Percentiles rank a stretch among this genome's conserved stretches.
These are phyloP conservation scores for Callithrix jacchus DNA, from an alignment of 2,113 vertebrate genomes.

Conservation along the genomic window DNA sequence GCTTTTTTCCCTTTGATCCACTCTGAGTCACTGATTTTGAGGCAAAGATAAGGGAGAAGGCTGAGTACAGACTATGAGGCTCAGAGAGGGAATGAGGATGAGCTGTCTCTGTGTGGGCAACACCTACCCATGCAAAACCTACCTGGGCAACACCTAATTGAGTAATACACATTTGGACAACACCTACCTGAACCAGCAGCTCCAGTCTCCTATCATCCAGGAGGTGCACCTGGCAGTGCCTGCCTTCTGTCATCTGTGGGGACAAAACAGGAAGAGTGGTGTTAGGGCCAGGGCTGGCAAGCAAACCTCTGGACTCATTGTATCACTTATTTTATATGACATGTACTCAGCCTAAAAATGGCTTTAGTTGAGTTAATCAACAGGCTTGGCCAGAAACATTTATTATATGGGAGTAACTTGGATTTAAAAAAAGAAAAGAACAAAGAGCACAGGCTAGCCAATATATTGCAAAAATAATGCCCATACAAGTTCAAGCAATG, in stretches of 20 bases:
- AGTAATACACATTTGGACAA: accelerated
- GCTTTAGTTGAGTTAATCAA: not conserved
- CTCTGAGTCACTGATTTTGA: not conserved
- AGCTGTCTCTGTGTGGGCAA: accelerated
- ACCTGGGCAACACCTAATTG: not conserved
- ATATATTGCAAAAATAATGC: not conserved
- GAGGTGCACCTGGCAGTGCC: slow-evolving; percentile 94
- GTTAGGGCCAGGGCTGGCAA: not conserved
- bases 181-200: slow-evolving; percentile 95
- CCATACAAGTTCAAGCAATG: not conserved
- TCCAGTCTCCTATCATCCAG: slow-evolving; percentile 96
- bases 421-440: slow-evolving; percentile 22
- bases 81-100: not conserved
- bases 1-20: too few species aligned
- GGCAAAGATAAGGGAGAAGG: not conserved
- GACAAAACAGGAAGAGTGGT: slow-evolving; percentile 50
- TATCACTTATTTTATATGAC: not conserved
- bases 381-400: not conserved
- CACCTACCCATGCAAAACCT: slow-evolving; percentile 86
- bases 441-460: not conserved
- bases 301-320: accelerated
- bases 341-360: not conserved
- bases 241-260: slow-evolving; percentile 96
- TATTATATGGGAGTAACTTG: not conserved
- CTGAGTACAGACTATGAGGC: not conserved